These are phyloP conservation scores for Papilio elwesi DNA, from an alignment of 2,888 invertebrate genomes.

Conservation along the genomic window DNA sequence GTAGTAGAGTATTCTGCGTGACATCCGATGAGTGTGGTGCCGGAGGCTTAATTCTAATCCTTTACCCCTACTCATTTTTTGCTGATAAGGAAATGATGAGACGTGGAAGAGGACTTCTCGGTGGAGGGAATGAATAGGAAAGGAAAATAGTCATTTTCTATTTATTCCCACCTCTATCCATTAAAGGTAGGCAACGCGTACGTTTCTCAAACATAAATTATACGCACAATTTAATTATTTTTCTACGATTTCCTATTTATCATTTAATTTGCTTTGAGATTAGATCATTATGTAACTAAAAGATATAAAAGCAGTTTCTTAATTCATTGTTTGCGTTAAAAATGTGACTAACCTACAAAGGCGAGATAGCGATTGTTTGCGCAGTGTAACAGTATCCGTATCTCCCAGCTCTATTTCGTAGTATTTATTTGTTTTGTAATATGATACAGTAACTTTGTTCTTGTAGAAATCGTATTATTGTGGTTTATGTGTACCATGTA, in stretches of 20 bases:
- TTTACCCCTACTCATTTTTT: no score
- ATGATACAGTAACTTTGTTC: conserved; percentile 10
- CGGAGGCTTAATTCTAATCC: no score
- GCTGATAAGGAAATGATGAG: no score
- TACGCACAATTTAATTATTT: neutral
- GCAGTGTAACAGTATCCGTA: conserved; percentile 18
- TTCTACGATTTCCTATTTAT: neutral
- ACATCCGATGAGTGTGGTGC: no score
- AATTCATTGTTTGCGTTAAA: conserved; percentile 21
- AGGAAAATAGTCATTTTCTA: no score
- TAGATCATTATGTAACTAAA: conserved; percentile 2
- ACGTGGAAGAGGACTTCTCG: no score
- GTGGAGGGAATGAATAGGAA: no score
- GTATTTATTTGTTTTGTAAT: conserved; percentile 18
- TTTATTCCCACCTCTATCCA: no score
- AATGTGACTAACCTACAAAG: conserved; percentile 27
- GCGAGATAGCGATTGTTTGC: conserved; percentile 26
- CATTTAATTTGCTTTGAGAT: neutral
- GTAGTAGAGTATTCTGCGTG: no score
- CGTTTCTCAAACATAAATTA: neutral
- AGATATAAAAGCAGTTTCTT: conserved; percentile 20
- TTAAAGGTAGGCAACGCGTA: no score
- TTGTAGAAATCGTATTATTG: conserved; percentile 4
- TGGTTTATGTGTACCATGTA: neutral
- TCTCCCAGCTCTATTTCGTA: conserved; percentile 20